These are phyloP conservation scores for Trachymyrmex septentrionalis DNA, from an alignment of 1,140 invertebrate species.

Conservation along the genomic window DNA sequence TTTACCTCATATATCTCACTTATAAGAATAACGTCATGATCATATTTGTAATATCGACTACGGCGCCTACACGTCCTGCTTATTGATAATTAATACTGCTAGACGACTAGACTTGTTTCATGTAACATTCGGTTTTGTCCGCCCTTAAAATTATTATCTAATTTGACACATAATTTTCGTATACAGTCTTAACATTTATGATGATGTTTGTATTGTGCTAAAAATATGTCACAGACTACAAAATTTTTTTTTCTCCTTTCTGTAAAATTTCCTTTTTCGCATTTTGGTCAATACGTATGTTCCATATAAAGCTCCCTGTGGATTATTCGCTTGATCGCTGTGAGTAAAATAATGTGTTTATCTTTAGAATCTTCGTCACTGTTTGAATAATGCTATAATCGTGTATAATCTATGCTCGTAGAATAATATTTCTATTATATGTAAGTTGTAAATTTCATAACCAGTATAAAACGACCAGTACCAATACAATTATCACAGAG, in stretches of 20 bases:
- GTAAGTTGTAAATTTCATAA: slow-evolving; percentile 65
- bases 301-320: slow-evolving; percentile 66
- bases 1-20: slow-evolving; percentile 72
- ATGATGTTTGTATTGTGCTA: slow-evolving; percentile 79
- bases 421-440: slow-evolving; percentile 53
- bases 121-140: slow-evolving; percentile 57
- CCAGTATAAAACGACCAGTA: slow-evolving; percentile 62
- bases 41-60: slow-evolving; percentile 70
- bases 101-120: slow-evolving; percentile 68
- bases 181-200: slow-evolving; percentile 83
- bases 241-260: slow-evolving; percentile 57
- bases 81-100: slow-evolving; percentile 70
- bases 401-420: slow-evolving; percentile 29
- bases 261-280: slow-evolving; percentile 28
- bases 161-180: slow-evolving; percentile 83
- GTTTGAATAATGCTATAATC: slow-evolving; percentile 62
- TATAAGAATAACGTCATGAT: slow-evolving; percentile 77
- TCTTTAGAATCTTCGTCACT: slow-evolving; percentile 67
- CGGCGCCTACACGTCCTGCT: slow-evolving; percentile 58
- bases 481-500: slow-evolving; percentile 64
- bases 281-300: slow-evolving; percentile 66
- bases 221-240: slow-evolving; percentile 79
- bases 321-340: slow-evolving; percentile 59
- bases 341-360: slow-evolving; percentile 66
- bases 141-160: slow-evolving; percentile 74